phyloP scores from a whole-genome alignment of 2,113 vertebrate genomes.

The Sporophila hypoxantha region DNA sequence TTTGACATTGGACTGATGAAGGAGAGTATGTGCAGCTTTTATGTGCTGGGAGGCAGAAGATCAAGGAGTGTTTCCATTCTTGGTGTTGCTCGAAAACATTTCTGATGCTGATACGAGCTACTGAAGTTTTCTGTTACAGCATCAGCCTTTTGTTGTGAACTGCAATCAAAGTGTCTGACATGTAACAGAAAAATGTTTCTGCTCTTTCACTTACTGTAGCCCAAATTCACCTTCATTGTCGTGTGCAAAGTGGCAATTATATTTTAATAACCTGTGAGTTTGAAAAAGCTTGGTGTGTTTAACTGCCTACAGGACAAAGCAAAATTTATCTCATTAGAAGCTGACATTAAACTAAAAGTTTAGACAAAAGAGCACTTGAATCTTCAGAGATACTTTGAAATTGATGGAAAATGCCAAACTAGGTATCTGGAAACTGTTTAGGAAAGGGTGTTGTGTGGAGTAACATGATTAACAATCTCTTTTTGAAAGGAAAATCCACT shows the following conservation, averaged over 20 bases:
- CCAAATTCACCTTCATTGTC: background rate
- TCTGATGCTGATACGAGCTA: background rate
- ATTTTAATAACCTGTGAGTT: background rate
- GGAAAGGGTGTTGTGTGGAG: rapidly evolving
- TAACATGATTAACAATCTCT: background rate
- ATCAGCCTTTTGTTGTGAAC: background rate
- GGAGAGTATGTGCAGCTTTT: background rate
- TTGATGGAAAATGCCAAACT: background rate
- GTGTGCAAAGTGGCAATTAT: background rate
- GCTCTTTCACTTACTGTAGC: background rate
- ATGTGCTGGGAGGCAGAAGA: background rate
- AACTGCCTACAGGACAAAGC: background rate
- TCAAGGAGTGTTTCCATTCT: background rate
- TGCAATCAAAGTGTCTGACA: background rate
- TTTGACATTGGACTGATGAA: background rate
- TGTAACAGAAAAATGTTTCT: background rate
- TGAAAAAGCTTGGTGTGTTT: background rate
- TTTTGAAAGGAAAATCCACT: background rate
- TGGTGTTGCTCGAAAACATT: background rate
- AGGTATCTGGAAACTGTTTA: background rate
- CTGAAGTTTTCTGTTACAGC: background rate
- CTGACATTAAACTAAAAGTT: background rate
- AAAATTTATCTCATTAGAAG: background rate
- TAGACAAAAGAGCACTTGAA: background rate
- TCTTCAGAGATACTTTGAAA: background rate